phyloP scores from a whole-genome alignment of 1,140 invertebrate genomes.

The Drosophila aff. region DNA sequence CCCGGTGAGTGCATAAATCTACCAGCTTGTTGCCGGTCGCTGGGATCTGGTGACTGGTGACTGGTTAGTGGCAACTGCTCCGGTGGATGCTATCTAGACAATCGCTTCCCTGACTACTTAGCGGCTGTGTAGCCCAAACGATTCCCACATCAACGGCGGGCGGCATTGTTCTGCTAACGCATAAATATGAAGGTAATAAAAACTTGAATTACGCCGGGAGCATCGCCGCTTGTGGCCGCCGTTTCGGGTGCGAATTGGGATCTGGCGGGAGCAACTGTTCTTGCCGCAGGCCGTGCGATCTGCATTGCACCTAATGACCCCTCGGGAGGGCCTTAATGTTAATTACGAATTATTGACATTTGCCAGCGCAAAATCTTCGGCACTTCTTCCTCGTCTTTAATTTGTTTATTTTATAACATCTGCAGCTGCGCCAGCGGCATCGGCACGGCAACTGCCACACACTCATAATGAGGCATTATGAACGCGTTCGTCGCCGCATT shows the following conservation, averaged over 20 bases:
- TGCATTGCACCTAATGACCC: constrained; percentile 18
- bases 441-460: constrained; percentile 30
- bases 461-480: constrained; percentile 73
- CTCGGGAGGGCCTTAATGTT: constrained; percentile 23
- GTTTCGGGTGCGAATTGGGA: constrained; percentile 10
- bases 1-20: constrained; percentile 67
- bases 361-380: constrained; percentile 21
- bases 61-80: constrained; percentile 4
- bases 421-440: constrained; percentile 27
- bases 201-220: constrained; percentile 19
- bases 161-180: constrained; percentile 56
- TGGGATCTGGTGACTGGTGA: constrained; percentile 5
- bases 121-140: constrained; percentile 23
- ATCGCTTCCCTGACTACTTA: constrained; percentile 63
- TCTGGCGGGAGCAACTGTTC: constrained; percentile 11
- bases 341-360: constrained; percentile 49
- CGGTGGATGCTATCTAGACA: constrained; percentile 18
- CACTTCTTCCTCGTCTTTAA: constrained; percentile 42
- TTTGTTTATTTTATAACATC: constrained; percentile 79
- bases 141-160: constrained; percentile 59
- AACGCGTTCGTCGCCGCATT: constrained; percentile 75
- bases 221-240: neutral
- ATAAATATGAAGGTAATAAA: constrained; percentile 44
- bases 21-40: constrained; percentile 7
- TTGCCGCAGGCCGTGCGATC: constrained; percentile 7